Conservation (phyloP, 2,113 vertebrate species). For the Rousettus leschenaultii region DNA sequence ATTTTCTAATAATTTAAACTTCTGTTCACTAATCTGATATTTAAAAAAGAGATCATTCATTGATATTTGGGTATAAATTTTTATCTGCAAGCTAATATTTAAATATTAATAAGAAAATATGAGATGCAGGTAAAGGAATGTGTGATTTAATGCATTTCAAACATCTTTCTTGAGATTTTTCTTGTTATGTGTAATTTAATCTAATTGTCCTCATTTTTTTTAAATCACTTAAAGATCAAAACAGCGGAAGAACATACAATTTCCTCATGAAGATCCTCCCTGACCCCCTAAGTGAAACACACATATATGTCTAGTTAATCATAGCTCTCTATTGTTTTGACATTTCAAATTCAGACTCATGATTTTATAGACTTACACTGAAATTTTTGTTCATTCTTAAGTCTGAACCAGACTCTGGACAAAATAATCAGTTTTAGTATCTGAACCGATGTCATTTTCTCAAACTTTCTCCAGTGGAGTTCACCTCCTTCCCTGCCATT, state of each 20-base stretch:
- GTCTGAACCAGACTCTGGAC: not conserved
- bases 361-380: not conserved
- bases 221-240: not conserved
- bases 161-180: not conserved
- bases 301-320: not conserved
- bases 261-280: not conserved
- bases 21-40: not conserved
- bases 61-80: not conserved
- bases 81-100: not conserved
- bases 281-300: not conserved
- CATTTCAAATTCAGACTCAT: not conserved
- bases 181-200: not conserved
- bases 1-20: conserved; percentile 36
- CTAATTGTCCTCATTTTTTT: not conserved
- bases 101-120: not conserved
- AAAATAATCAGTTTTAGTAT: not conserved
- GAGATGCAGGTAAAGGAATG: not conserved
- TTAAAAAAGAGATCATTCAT: not conserved
- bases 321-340: not conserved
- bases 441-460: not conserved
- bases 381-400: not conserved
- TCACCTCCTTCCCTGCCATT: not conserved
- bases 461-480: not conserved
- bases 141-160: not conserved
- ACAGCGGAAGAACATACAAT: not conserved